Evolutionary conservation across 2,113 vertebrate species (phyloP), one percentile per base, ranked within the genome.

Genomic region (Lophotis ruficrista): DNA sequence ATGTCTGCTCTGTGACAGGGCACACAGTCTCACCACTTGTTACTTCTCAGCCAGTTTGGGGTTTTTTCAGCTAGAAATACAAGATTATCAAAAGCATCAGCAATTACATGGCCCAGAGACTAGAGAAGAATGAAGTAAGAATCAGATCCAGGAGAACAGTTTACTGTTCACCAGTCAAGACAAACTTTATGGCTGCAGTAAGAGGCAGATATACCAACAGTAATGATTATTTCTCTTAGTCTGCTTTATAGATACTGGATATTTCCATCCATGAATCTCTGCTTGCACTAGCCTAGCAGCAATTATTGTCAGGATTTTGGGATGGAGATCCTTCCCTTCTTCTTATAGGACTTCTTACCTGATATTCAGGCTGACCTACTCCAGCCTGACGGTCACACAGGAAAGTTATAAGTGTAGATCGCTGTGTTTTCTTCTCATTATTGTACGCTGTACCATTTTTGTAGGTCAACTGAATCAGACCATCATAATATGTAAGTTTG

Each of bases 351-450:
- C 18, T 69, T 57, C 94, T 90, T 86, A 99, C 99, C 99, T 99
- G 99, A 89, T 99, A 99, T 47, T 99, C 98, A 2, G 99, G 99
- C 37, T 97, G 89, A 35, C 99, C 99, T 9, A 85, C 90, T 57
- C 98, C 98, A 4, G 98, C 99, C 7, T 98, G 96, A 23, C 18
- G 98, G 93, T 99, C 99, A 77, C 99, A 99, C 6, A 99, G 98
- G 78, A 99, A 99, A 69, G 99, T 99, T 97, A 99, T 99, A 48
- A 98, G 97, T 0, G 99, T 98, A 56, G 99, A 98, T 51, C 99
- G 97, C 2, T 54, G 97, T 0, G 98, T 99, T 85, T 98, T 99
- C 13, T 98, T 91, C 17, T 95, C 61, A 50, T 99, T 81, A 48
- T 99, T 99, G 90, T 99, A 99, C 58, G 95, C 83, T 6, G 99